These are phyloP conservation scores for Eupithecia inturbata DNA, from an alignment of 2,888 invertebrate genomes.

Conservation along the genomic window DNA sequence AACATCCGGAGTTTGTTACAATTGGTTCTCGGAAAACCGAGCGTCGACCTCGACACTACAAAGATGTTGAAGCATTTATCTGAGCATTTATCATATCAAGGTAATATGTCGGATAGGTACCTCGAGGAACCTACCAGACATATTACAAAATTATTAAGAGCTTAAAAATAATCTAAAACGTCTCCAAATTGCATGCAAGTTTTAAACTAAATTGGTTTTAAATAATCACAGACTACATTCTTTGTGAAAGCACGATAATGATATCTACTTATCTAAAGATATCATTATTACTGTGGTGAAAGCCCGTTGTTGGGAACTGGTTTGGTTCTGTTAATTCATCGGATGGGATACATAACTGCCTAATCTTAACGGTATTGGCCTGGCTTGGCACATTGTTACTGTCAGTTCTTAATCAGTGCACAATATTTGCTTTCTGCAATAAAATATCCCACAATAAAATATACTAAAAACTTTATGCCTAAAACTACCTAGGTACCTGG, in stretches of 20 bases:
- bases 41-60: not conserved
- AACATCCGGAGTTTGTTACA: constrained; percentile 6
- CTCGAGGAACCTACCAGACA: no score
- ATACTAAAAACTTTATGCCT: not conserved
- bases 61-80: not conserved
- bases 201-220: no score
- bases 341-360: not conserved
- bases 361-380: not conserved
- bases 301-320: not conserved
- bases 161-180: no score
- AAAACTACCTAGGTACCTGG: not conserved
- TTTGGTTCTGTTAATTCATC: not conserved
- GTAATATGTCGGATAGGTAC: no score
- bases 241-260: no score
- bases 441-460: no score
- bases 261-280: no score
- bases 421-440: not conserved
- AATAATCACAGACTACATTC: no score
- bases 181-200: no score
- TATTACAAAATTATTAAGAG: no score
- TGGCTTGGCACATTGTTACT: not conserved
- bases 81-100: no score
- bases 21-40: not conserved
- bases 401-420: not conserved
- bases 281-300: no score